These are phyloP conservation scores for Raja brachyura DNA, from an alignment of 2,113 vertebrate species.

Conservation along the genomic window DNA sequence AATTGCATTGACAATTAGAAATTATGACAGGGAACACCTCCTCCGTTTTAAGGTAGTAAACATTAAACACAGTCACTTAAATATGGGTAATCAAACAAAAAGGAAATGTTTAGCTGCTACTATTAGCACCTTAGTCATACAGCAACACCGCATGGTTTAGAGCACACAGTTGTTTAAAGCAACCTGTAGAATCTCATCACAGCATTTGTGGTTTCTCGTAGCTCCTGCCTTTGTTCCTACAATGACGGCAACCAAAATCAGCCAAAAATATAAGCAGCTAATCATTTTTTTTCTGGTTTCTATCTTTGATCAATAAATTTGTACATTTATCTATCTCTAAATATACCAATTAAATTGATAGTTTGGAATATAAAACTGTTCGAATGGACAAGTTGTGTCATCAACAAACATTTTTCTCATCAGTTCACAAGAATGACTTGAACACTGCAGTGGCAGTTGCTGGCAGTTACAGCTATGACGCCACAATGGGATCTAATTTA, in stretches of 20 bases:
- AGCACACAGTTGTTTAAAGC: background rate
- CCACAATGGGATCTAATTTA: no score
- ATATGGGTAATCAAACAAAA: background rate
- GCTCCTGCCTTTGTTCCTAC: background rate
- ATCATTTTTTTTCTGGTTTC: background rate
- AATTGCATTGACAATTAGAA: background rate
- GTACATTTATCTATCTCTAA: background rate
- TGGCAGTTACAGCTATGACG: no score
- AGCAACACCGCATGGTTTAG: background rate
- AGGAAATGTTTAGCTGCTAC: background rate
- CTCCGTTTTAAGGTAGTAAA: background rate
- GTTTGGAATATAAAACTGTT: background rate
- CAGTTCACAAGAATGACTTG: background rate
- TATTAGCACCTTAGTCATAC: background rate
- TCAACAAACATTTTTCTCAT: background rate
- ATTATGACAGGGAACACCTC: background rate
- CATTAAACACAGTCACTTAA: no score
- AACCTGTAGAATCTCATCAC: background rate
- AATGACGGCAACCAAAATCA: background rate
- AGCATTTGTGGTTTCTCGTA: background rate
- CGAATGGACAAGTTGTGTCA: background rate
- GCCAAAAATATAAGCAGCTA: background rate
- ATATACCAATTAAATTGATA: background rate
- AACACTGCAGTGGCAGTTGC: no score
- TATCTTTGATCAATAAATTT: background rate